Evolutionary conservation across 2,888 invertebrate species (phyloP).

Genomic region (Pheosia gnoma): DNA sequence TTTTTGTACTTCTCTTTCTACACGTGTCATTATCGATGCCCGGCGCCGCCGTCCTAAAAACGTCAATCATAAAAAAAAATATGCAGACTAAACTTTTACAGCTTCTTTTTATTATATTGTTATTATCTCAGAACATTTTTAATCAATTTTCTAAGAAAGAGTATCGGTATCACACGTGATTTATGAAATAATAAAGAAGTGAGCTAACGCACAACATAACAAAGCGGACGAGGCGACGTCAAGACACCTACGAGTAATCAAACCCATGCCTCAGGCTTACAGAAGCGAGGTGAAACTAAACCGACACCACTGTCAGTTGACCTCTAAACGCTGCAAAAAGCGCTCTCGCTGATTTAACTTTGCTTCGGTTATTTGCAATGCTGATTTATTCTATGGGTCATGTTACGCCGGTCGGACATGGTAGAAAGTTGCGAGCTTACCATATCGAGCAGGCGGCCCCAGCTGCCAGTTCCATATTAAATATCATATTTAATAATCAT

Average conservation of each 20-base stretch:
- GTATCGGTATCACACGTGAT: conserved; percentile 36
- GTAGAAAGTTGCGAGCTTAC: conserved; percentile 71
- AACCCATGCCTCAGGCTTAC: conserved; percentile 63
- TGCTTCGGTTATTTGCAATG: conserved; percentile 19
- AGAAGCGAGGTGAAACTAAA: conserved; percentile 70
- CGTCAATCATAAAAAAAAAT: conserved; percentile 1
- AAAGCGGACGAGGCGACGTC: conserved; percentile 51
- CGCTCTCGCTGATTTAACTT: conserved; percentile 8
- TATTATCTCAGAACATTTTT: conserved; percentile 22
- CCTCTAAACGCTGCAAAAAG: conserved; percentile 28
- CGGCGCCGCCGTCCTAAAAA: not conserved
- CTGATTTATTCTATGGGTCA: conserved; percentile 40
- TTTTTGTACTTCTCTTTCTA: conserved; percentile 2
- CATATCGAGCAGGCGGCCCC: conserved; percentile 64
- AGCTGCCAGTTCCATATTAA: conserved; percentile 51
- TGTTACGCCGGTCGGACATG: conserved; percentile 42
- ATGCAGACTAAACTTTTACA: conserved; percentile 9
- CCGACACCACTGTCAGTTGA: conserved; percentile 46
- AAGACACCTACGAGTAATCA: conserved; percentile 63
- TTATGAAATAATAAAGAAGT: conserved; percentile 54
- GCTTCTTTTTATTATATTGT: conserved; percentile 21
- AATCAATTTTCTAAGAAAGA: conserved; percentile 36
- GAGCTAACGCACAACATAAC: conserved; percentile 47
- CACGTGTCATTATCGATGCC: not conserved
- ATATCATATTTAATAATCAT: conserved; percentile 59